Conservation (phyloP, 37 sponge, comb jelly and placozoan species). For the Halisarca cf. caerulea region DNA sequence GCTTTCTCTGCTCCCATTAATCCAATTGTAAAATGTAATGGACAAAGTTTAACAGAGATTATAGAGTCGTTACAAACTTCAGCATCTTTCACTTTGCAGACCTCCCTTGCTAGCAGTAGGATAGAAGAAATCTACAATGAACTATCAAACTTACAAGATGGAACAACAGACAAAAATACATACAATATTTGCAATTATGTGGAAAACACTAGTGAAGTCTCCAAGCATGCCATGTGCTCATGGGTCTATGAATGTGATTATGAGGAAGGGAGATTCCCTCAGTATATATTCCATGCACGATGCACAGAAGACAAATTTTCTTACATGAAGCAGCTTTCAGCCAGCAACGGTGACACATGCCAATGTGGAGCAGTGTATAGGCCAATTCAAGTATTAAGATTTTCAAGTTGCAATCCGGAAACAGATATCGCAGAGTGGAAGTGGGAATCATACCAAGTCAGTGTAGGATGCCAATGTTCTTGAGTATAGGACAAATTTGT, state of each 20-base stretch:
- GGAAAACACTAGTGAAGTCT: neutral
- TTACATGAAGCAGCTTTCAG: neutral
- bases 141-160: no score
- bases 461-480: conserved; percentile 6
- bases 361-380: neutral
- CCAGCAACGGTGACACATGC: neutral
- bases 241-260: conserved; percentile 63
- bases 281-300: conserved; percentile 49
- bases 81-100: no score
- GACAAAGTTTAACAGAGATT: no score
- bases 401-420: neutral
- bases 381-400: conserved; percentile 1
- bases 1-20: no score
- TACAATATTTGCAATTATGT: no score
- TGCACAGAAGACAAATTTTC: conserved; percentile 3
- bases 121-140: no score
- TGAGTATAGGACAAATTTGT: no score
- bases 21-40: no score
- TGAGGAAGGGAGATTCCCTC: conserved; percentile 47
- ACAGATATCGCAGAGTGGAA: neutral
- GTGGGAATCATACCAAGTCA: neutral
- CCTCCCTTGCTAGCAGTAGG: no score
- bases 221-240: neutral
- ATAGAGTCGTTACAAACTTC: no score
- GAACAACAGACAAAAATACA: no score